Percentiles rank a stretch among this genome's conserved stretches.
These are phyloP conservation scores for Panagrolaimus sp. DNA, from an alignment of 1,140 invertebrate genomes.

Conservation along the genomic window DNA sequence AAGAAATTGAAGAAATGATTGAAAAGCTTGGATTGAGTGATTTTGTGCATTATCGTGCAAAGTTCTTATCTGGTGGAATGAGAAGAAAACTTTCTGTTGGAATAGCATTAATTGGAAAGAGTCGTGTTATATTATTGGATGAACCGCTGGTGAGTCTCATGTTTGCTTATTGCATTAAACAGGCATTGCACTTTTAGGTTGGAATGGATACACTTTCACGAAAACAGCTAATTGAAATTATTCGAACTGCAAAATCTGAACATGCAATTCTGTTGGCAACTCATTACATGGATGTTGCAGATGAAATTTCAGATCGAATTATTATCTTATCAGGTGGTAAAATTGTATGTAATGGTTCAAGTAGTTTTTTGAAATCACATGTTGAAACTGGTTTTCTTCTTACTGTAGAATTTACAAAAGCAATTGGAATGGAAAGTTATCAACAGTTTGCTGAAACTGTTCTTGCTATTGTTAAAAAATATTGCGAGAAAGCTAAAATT, in stretches of 20 bases:
- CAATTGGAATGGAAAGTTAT: neutral
- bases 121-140: neutral
- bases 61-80: neutral
- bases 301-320: conserved; percentile 70
- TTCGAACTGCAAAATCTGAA: neutral
- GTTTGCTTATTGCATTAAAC: no score
- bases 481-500: conserved; percentile 13
- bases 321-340: conserved; percentile 65
- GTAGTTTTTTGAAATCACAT: conserved; percentile 65
- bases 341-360: conserved; percentile 65
- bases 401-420: conserved; percentile 11
- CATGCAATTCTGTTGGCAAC: conserved; percentile 70
- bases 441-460: neutral
- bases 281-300: conserved; percentile 96
- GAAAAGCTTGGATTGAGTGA: neutral
- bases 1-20: neutral
- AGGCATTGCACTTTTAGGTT: no score
- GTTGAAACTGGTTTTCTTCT: conserved; percentile 26
- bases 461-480: neutral
- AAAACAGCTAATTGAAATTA: neutral
- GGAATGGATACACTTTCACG: neutral
- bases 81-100: neutral
- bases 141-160: no score
- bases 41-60: neutral
- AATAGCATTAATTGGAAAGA: neutral